Evolutionary conservation across 2,113 vertebrate species (phyloP).

Genomic region (Pyxicephalus adspersus): DNA sequence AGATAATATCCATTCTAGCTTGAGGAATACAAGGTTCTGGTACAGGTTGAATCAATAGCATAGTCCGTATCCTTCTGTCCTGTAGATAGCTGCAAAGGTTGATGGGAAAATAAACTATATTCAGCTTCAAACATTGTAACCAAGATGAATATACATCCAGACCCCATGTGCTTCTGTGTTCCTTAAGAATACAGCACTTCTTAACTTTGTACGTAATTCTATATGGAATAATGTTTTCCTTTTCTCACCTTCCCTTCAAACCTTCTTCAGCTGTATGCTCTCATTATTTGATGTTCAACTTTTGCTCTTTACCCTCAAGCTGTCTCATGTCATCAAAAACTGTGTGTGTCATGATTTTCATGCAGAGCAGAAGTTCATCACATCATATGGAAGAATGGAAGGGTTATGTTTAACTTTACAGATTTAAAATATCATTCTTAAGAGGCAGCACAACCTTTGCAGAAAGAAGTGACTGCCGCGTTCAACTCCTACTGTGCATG

Average conservation of each 20-base stretch:
- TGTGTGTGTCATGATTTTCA: background rate
- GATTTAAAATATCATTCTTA: too few relatives aligned
- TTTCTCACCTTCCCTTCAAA: conserved; percentile 21
- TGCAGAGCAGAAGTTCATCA: conserved; percentile 3
- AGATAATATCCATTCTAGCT: conserved; percentile 11
- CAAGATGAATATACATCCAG: conserved; percentile 35
- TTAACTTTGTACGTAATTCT: conserved; percentile 4
- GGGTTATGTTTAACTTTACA: background rate
- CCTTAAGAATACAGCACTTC: conserved; percentile 34
- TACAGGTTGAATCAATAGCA: conserved; percentile 23
- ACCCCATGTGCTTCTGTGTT: conserved; percentile 13
- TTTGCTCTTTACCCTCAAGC: conserved; percentile 6
- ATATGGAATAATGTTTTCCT: conserved; percentile 46
- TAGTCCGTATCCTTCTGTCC: background rate
- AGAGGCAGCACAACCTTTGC: too few relatives aligned
- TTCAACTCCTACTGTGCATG: too few relatives aligned
- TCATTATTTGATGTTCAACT: conserved; percentile 38
- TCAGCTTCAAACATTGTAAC: conserved; percentile 1
- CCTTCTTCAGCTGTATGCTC: background rate
- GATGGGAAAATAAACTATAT: conserved; percentile 10
- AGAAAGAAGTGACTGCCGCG: too few relatives aligned
- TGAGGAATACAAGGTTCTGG: conserved; percentile 10
- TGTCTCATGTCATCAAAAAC: background rate
- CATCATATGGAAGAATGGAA: background rate
- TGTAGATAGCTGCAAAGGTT: conserved; percentile 16